These are phyloP conservation scores for Alloplasta piceator DNA, from an alignment of 2,888 invertebrate genomes.

Conservation along the genomic window DNA sequence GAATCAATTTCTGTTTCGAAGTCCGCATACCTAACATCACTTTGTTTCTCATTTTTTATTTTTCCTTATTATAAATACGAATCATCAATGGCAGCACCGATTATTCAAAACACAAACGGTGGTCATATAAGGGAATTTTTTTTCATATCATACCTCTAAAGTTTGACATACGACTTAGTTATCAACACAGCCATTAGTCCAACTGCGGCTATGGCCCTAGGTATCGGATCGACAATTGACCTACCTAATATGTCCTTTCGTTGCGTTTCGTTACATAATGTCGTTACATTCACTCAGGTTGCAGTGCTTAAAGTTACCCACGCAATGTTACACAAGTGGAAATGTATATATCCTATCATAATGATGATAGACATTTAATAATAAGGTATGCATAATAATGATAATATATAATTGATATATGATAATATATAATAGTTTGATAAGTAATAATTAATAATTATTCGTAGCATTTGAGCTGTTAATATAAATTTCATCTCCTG, in stretches of 20 bases:
- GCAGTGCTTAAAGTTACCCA: constrained; percentile 49
- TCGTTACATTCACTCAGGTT: constrained; percentile 48
- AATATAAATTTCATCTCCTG: constrained; percentile 24
- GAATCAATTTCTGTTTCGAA: neutral
- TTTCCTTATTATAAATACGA: neutral
- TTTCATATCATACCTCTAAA: neutral
- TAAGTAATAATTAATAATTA: constrained; percentile 55
- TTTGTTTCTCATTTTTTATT: neutral
- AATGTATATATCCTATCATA: constrained; percentile 47
- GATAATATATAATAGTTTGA: constrained; percentile 33
- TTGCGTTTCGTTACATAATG: constrained; percentile 74
- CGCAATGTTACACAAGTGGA: constrained; percentile 43
- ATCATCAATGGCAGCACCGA: constrained; percentile 1
- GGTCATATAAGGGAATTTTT: neutral
- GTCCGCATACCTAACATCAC: neutral
- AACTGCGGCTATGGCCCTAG: neutral
- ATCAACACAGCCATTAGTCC: neutral
- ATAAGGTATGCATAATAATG: constrained; percentile 35
- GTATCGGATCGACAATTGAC: neutral
- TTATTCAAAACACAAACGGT: neutral
- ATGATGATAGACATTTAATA: constrained; percentile 12
- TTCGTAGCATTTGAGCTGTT: constrained; percentile 44
- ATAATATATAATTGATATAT: no score
- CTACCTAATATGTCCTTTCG: constrained; percentile 53
- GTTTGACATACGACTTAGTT: neutral